Conservation (phyloP, 1,140 invertebrate genomes). For the Drosophila tristis region DNA sequence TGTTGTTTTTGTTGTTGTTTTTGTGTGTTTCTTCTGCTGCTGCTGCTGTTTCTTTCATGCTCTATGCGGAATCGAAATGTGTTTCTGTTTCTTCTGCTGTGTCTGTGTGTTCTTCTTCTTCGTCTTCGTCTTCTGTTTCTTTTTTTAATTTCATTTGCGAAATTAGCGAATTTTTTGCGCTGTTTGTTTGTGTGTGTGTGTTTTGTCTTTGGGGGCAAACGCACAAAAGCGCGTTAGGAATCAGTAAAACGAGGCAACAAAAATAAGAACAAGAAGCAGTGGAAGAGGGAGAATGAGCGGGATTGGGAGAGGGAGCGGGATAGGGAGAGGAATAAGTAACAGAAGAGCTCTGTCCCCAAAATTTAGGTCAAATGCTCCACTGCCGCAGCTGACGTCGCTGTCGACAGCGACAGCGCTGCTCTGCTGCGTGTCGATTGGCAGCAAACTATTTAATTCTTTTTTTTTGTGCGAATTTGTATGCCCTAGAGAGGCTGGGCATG, state of each 20-base stretch:
- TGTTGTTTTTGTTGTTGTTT: conserved; percentile 21
- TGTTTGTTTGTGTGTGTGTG: conserved; percentile 4
- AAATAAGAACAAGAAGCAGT: conserved; percentile 30
- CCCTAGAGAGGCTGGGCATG: too few relatives aligned
- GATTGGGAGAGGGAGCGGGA: too few relatives aligned
- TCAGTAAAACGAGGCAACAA: background rate
- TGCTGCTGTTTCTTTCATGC: conserved; percentile 1
- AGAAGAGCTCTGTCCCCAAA: conserved; percentile 47
- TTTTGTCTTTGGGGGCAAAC: conserved; percentile 20
- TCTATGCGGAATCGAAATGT: conserved; percentile 44
- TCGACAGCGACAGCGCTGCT: background rate
- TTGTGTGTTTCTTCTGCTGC: conserved; percentile 1
- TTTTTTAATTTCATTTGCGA: conserved; percentile 43
- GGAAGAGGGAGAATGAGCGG: background rate
- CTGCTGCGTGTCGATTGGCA: conserved; percentile 71
- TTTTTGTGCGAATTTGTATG: too few relatives aligned
- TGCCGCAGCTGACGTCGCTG: conserved; percentile 14
- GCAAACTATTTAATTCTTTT: conserved; percentile 46
- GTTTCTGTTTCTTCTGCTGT: conserved; percentile 8
- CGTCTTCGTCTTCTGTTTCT: conserved; percentile 8
- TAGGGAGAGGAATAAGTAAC: background rate
- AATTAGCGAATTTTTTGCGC: conserved; percentile 56
- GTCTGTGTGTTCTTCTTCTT: too few relatives aligned
- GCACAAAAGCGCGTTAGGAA: conserved; percentile 46
- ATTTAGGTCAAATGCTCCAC: conserved; percentile 75